Evolutionary conservation across 2,888 invertebrate species (phyloP).

Genomic region (Mythimna albipuncta): DNA sequence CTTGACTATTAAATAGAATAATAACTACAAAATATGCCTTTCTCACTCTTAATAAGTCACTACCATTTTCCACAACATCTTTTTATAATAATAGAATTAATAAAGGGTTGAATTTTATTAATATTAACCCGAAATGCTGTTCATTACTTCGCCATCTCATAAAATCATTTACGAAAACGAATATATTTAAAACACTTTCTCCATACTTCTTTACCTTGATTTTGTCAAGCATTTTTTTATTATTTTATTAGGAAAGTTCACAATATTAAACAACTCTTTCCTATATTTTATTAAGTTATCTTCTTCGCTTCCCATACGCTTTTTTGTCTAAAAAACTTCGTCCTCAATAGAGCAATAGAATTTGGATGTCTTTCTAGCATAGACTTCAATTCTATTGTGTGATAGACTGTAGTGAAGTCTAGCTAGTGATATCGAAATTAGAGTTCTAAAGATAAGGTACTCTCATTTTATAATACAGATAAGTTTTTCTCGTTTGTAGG

Average conservation of each 20-base stretch:
- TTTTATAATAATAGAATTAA: constrained; percentile 2
- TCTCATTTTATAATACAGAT: not conserved
- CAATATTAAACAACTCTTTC: not conserved
- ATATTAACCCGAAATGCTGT: constrained; percentile 6
- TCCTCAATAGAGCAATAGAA: not conserved
- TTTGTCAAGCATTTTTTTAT: constrained; percentile 6
- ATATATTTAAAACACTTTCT: not conserved
- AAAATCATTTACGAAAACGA: not conserved
- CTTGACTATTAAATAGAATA: constrained; percentile 43
- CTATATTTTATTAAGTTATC: not conserved
- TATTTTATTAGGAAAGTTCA: not conserved
- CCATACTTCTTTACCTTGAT: not conserved
- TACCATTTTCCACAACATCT: constrained; percentile 31
- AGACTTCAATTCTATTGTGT: not conserved
- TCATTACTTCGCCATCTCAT: not conserved
- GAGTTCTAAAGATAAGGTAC: not conserved
- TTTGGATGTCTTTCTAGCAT: not conserved
- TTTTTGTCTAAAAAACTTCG: not conserved
- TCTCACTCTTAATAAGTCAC: constrained; percentile 47
- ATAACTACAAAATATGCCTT: constrained; percentile 35
- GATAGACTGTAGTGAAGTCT: not conserved
- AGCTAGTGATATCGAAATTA: not conserved
- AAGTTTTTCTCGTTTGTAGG: not conserved
- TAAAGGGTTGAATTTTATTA: not conserved
- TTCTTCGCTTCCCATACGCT: not conserved